These are phyloP conservation scores for Enteromius anoplus DNA, from an alignment of 2,797 vertebrate genomes.

Conservation along the genomic window DNA sequence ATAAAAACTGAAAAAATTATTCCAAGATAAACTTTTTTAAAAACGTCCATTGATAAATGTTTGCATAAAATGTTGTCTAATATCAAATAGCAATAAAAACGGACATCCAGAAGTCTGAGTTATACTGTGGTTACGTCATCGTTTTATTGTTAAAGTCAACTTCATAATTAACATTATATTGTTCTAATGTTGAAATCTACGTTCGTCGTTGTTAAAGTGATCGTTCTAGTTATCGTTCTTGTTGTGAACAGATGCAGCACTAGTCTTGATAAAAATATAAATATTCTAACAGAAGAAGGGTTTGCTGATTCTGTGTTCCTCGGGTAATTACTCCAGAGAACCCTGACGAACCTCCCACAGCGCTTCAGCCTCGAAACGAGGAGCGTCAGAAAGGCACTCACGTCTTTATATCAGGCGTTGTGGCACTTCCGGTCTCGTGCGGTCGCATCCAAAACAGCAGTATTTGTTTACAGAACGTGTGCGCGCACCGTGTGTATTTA, in stretches of 20 bases:
- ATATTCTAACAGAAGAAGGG: neutral
- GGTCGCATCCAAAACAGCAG: neutral
- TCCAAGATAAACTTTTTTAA: neutral
- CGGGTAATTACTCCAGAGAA: neutral
- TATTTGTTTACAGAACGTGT: neutral
- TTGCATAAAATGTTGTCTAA: neutral
- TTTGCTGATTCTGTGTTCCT: neutral
- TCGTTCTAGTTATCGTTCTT: neutral
- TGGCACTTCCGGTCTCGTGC: neutral
- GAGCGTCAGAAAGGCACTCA: conserved; percentile 20
- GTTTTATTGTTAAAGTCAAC: neutral
- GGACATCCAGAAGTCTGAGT: neutral
- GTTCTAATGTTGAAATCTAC: neutral
- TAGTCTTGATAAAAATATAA: neutral
- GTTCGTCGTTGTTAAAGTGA: neutral
- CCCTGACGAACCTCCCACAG: neutral
- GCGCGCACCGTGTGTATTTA: neutral
- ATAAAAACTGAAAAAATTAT: neutral
- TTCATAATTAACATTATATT: no score
- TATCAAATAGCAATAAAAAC: neutral
- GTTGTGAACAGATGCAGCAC: neutral
- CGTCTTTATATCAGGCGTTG: neutral
- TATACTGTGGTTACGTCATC: no score
- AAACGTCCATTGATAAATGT: neutral
- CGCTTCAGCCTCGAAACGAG: neutral